Evolutionary conservation across 1,140 invertebrate species (phyloP), one percentile per base, ranked within the genome.

Genomic region (Drosophila biarmipes): DNA sequence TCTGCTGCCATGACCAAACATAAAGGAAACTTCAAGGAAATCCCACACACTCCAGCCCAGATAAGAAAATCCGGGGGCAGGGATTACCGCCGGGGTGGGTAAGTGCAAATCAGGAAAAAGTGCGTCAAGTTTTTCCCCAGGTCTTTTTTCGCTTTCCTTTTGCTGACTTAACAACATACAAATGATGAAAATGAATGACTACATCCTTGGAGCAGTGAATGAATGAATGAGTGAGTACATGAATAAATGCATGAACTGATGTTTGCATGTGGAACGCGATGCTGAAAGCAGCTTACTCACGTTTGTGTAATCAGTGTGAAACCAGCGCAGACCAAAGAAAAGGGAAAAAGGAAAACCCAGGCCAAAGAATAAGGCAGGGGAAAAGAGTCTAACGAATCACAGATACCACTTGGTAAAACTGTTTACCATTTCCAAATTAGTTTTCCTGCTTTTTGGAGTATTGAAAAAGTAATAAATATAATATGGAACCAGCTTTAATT

Each of bases 261-360:
- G 82, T 87, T 87, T 89, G 84, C 82, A 86, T 86, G 84, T 86
- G 73, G 75, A 89, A 86, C 82, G 82, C 84, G 75, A 87, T 87
- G 82, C 66, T 89, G 66, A 89, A 86, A 89, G 78, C 64, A 82
- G 82, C 82, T 68, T 82, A 87, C 82, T 87, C 84, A 89, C 82
- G 82, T 89, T 87, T 87, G 82, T 87, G 82, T 87, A 87, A 87
- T 87, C 82, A 87, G 82, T 87, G 82, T 82, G 82, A 89, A 87
- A 79, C 76, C 74, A 69, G 64, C 64, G n/a, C 77, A 73, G 76
- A 54, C 40, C 52, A 64, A 64, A 67, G 62, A 57, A 71, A 77
- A 66, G 37, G 42, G 43, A 48, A 43, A 24, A 64, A 52, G 56
- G 31, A 58, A 77, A 42, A 21, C 31, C 37, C 69, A 49, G 53